Percentiles rank a stretch among this genome's conserved stretches.
These are phyloP conservation scores for Psittacula cyanocephala DNA, from an alignment of 2,113 vertebrate genomes.

Conservation along the genomic window DNA sequence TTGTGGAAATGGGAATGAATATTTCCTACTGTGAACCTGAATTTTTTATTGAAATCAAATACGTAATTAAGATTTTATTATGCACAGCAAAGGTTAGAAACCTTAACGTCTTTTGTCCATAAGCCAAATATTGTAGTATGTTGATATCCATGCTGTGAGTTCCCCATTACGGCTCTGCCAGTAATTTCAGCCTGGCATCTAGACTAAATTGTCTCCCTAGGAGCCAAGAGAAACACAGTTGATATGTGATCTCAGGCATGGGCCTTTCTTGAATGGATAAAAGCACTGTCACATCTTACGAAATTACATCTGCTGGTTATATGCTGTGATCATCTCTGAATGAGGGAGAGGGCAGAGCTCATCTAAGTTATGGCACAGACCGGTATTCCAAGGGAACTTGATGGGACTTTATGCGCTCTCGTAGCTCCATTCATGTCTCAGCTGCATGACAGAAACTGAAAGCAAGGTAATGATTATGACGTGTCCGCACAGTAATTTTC, in stretches of 20 bases:
- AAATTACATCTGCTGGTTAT: conserved; percentile 29
- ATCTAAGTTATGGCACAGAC: background rate
- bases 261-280: conserved; percentile 44
- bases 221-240: conserved; percentile 17
- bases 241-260: conserved; percentile 6
- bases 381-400: background rate
- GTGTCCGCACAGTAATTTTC: background rate
- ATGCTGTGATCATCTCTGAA: background rate
- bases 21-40: conserved; percentile 16
- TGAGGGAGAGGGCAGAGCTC: conserved; percentile 28
- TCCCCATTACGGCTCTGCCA: conserved; percentile 30
- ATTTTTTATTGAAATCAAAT: conserved; percentile 40
- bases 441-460: background rate
- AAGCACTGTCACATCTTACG: conserved; percentile 2
- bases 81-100: conserved; percentile 33
- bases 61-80: conserved; percentile 53
- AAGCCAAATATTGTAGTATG: conserved; percentile 9
- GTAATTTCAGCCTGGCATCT: conserved; percentile 48
- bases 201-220: conserved; percentile 28
- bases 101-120: conserved; percentile 36
- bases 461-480: background rate
- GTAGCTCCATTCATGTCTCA: background rate
- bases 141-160: conserved; percentile 3
- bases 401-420: background rate
- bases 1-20: conserved; percentile 7